These are phyloP conservation scores for Scalopus aquaticus DNA, from an alignment of 2,113 vertebrate species.

Conservation along the genomic window DNA sequence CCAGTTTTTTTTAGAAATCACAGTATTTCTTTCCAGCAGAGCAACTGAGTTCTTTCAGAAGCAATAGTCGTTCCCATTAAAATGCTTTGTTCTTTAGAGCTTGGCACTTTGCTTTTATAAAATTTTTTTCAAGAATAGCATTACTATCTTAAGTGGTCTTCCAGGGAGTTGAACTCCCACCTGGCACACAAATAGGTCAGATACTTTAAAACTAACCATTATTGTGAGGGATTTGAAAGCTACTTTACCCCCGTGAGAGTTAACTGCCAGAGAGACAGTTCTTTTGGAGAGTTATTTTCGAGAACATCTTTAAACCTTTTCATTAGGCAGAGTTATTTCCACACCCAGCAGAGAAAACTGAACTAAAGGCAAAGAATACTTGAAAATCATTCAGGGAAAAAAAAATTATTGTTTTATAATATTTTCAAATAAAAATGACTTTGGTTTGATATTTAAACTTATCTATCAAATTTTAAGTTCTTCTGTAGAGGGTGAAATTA, in stretches of 20 bases:
- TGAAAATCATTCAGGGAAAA: background rate
- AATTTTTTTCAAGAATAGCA: slow-evolving; percentile 8
- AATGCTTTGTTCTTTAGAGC: slow-evolving; percentile 3
- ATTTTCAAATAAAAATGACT: slow-evolving; percentile 31
- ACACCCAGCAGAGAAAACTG: background rate
- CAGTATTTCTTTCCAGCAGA: background rate
- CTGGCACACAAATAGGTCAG: slow-evolving; percentile 30
- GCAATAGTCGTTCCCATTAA: background rate
- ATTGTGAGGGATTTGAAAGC: slow-evolving; percentile 26
- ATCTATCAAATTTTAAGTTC: background rate
- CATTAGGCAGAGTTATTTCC: background rate
- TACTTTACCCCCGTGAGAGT: background rate
- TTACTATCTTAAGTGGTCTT: background rate
- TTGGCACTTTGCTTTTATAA: slow-evolving; percentile 13
- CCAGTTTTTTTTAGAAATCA: background rate
- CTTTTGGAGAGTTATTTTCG: background rate
- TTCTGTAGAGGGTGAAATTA: background rate
- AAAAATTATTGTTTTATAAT: background rate
- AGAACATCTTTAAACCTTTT: slow-evolving; percentile 36
- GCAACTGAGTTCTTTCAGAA: background rate
- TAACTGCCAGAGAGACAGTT: background rate
- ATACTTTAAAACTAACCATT: slow-evolving; percentile 34
- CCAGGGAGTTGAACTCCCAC: background rate
- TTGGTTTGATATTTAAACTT: slow-evolving; percentile 13
- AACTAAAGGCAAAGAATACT: background rate